Base-by-base conservation (phyloP, 2,113 vertebrate species). In the Cynoglossus semilaevis region DNA sequence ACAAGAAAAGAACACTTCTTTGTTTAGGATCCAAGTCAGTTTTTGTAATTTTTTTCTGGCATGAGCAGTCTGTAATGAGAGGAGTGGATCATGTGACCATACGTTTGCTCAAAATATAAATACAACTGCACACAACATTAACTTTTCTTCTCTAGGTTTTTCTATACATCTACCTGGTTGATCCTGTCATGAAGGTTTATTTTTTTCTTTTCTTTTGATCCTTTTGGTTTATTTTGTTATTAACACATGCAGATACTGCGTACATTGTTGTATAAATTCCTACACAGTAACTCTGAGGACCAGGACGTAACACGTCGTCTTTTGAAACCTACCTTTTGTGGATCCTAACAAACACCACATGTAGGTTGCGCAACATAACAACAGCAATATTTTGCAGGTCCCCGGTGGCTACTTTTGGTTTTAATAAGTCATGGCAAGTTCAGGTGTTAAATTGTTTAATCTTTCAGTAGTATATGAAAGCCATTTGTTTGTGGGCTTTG, bases 371-470 rank as follows among this genome's bases (percentile, higher is more conserved):
- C 51, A 71, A 70, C 49, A 54, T 72, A 63, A 74, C 17, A n/a
- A 67, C 62, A 10, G 54, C 44, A 78, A 12, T 73, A 67, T 73
- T 84, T 50, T 58, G 62, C 57, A 14, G 63, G 56, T 82, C 77
- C 66, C 83, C 12, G 5, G 45, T 72, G 88, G 19, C 65, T 53
- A 50, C 64, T 81, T 71, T 76, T 65, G 63, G 70, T 72, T 87
- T 85, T 78, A 70, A 85, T 85, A 89, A 82, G 78, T 87, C 85
- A 85, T 44, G 8, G 61, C 68, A 82, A 83, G 86, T 76, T 74
- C 67, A 79, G 76, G 79, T 88, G 82, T 83, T 89, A 89, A 89
- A 88, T 87, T 87, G 84, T 85, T 89, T 90, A 87, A 90, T 91
- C 74, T 88, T 83, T 83, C 76, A 48, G 58, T 51, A 72, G 52